These are phyloP conservation scores for Microplitis manilae DNA, from an alignment of 2,888 invertebrate genomes.

Conservation along the genomic window DNA sequence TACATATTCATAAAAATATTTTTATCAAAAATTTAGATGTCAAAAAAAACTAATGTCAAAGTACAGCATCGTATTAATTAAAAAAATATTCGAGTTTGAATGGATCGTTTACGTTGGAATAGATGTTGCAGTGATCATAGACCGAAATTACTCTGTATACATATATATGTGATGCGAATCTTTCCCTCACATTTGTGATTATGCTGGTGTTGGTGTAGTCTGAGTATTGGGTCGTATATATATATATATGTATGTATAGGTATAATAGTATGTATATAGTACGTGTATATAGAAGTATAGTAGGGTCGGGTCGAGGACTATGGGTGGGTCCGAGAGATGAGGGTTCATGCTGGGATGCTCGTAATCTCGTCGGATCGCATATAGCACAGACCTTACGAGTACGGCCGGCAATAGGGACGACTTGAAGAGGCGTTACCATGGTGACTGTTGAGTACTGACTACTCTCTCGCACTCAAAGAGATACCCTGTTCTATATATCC, in stretches of 20 bases:
- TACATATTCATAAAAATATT: neutral
- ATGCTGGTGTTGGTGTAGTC: neutral
- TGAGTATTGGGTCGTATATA: neutral
- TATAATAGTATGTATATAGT: neutral
- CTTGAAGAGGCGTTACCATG: constrained; percentile 59
- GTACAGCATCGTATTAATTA: neutral
- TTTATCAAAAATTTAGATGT: neutral
- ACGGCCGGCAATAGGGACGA: constrained; percentile 33
- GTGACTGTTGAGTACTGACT: constrained; percentile 49
- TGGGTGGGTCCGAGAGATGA: constrained; percentile 33
- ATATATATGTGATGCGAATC: constrained; percentile 17
- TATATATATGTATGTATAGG: neutral
- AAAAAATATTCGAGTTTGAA: neutral
- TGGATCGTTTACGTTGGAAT: neutral
- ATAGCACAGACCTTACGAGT: constrained; percentile 47
- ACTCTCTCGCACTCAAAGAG: constrained; percentile 32
- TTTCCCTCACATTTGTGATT: neutral
- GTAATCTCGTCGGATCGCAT: constrained; percentile 52
- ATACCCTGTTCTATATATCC: constrained; percentile 10
- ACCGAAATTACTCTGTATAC: neutral
- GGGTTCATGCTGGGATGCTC: constrained; percentile 47
- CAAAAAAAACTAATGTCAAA: neutral
- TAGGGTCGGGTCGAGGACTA: constrained; percentile 8
- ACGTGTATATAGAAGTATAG: constrained; percentile 27
- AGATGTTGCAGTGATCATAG: neutral